Evolutionary conservation across 2,888 invertebrate species (phyloP), one percentile per base, ranked within the genome.

Genomic region (Drosophila kokeensis): DNA sequence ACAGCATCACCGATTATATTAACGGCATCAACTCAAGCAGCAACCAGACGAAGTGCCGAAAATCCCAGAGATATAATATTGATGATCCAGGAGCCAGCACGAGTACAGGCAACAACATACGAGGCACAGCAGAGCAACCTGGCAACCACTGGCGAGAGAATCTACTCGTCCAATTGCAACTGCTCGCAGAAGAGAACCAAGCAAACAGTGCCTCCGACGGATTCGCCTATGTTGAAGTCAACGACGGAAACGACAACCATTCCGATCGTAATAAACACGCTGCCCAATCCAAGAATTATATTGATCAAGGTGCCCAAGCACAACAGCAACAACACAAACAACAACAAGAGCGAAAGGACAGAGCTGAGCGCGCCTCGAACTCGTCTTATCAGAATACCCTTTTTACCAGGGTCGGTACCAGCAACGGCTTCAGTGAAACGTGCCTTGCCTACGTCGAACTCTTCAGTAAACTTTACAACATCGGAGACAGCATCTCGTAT

Each of bases 11-110:
- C 59, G 74, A 76, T 70, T 40, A 62, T 65, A 60, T 27, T 50
- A 61, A 67, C 79, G 69, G 42, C 68, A 48, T 74, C 82, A 62
- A 65, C 79, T 48, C 73, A 54, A 73, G 71, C 80, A 68, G 70
- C 78, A 80, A 83, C 80, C 74, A 88, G 62, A 76, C 81, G 57
- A 73, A 84, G 42, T 82, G 67, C 91, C 65, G 89, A 87, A 87
- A 90, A 83, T 83, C 87, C 65, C 71, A 83, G 72, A 83, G 87
- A 86, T 79, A 88, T 91, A 88, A 81, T 91, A 91, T 84, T 91
- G 89, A 90, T 87, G 90, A 91, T 91, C 83, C 91, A 83, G 92
- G 92, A 92, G 88, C 92, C 90, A 70, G 79, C 81, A 78, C 80
- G 73, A 82, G 69, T 69, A 57, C 79, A 73, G 86, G 79, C 49